phyloP scores from a whole-genome alignment of 2,888 invertebrate species.

The Pegoplata infirma region DNA sequence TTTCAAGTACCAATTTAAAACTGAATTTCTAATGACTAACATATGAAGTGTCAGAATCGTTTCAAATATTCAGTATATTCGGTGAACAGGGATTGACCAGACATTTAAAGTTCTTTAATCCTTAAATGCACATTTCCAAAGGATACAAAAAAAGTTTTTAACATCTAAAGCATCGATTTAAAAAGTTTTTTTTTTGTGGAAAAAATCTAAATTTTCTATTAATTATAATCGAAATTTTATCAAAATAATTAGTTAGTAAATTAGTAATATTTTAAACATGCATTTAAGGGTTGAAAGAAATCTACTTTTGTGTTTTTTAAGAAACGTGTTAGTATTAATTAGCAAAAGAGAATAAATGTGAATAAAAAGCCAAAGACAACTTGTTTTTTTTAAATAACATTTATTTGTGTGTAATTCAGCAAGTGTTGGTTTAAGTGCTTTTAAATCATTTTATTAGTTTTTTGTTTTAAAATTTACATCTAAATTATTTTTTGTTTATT shows the following conservation, averaged over 20 bases:
- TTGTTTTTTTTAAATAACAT: constrained; percentile 52
- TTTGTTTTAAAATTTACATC: constrained; percentile 6
- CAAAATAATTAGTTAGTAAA: neutral
- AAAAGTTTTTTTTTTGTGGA: too few relatives aligned
- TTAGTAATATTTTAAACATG: constrained; percentile 18
- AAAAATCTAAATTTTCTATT: too few relatives aligned
- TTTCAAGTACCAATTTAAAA: too few relatives aligned
- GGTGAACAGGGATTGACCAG: too few relatives aligned
- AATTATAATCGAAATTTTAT: neutral
- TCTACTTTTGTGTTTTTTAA: neutral
- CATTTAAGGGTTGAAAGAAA: constrained; percentile 47
- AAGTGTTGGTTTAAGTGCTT: constrained; percentile 44
- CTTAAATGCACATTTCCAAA: constrained; percentile 23
- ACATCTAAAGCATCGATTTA: too few relatives aligned
- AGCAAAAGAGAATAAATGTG: neutral
- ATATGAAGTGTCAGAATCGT: too few relatives aligned
- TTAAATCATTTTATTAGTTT: constrained; percentile 33
- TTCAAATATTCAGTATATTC: too few relatives aligned
- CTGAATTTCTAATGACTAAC: too few relatives aligned
- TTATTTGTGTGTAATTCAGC: constrained; percentile 53
- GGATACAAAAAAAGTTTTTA: too few relatives aligned
- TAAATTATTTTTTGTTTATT: neutral
- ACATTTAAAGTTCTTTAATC: neutral
- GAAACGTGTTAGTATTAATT: too few relatives aligned
- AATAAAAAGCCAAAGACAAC: constrained; percentile 50